Evolutionary conservation across 1,140 invertebrate genomes (phyloP).

Genomic region (Drosophila prosaltans): DNA sequence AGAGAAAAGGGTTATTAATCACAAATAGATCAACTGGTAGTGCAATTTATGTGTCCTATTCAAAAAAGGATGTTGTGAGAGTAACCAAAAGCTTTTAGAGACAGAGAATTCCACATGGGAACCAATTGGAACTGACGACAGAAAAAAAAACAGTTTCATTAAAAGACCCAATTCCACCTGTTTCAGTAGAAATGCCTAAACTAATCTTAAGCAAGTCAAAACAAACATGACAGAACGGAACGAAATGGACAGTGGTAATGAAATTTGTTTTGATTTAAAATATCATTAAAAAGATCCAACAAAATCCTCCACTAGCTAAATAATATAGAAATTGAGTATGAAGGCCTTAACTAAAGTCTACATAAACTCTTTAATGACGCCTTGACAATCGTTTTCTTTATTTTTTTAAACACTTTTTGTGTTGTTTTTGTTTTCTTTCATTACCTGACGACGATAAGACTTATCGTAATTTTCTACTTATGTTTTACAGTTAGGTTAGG

Average conservation of each 20-base stretch:
- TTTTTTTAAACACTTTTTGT: background rate
- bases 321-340: background rate
- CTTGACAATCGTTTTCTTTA: background rate
- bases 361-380: slow-evolving; percentile 4
- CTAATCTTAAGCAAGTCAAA: too few relatives aligned
- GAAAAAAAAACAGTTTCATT: too few relatives aligned
- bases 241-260: background rate
- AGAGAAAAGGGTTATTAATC: slow-evolving; percentile 13
- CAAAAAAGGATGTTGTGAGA: background rate
- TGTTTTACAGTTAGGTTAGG: slow-evolving; percentile 51
- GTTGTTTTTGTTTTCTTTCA: background rate
- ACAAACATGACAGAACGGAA: too few relatives aligned
- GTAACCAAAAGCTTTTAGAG: background rate
- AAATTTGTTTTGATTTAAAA: background rate
- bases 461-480: slow-evolving; percentile 30
- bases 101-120: too few relatives aligned
- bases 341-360: background rate
- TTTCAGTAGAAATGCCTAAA: too few relatives aligned
- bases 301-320: background rate
- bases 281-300: background rate
- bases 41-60: background rate
- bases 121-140: too few relatives aligned
- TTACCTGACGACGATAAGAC: slow-evolving; percentile 23
- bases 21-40: slow-evolving; percentile 1
- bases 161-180: too few relatives aligned